Evolutionary conservation across 2,797 vertebrate genomes (phyloP), one percentile per base, ranked within the genome.

Genomic region (Trachops cirrhosus): DNA sequence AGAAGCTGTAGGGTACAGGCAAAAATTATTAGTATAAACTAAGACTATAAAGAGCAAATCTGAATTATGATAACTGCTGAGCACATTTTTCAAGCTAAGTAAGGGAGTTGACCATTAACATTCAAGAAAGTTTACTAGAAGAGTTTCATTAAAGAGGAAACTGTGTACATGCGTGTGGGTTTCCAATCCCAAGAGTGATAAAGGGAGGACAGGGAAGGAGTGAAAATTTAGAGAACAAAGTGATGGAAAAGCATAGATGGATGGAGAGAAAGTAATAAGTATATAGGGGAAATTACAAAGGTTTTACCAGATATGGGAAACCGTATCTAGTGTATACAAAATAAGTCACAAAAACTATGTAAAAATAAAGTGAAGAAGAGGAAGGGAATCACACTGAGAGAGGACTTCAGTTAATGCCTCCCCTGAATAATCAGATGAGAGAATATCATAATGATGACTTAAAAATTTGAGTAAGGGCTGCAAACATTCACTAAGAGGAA

Each of bases 51-150:
- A 93, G 26, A 87, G 34, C 12, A 95, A 94, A 57, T 37, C 9
- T 77, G 54, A 12, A 19, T 84, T 70, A 74, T 83, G 21, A 84
- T 77, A 95, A 94, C n/a, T 71, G 44, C 44, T 62, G 74, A 93
- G 44, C 26, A 80, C 22, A 80, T 10, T 89, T 96, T 86, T 54
- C 32, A 39, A 68, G n/a, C 46, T 70, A 62, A 50, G 8, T 74
- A 79, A 90, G 22, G 22, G 29, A 94, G 29, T 50, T 41, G 78
- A 6, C 15, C 41, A 62, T 46, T 67, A 79, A 44, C 15, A 73
- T 78, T 90, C 74, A 93, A 46, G 32, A 19, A 94, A 86, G 16
- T 83, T 93, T 89, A 74, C 73, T 64, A 91, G 37, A 85, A 94
- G 2, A 88, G n/a, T 32, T 79, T 34, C 62, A 83, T 39, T 54